Evolutionary conservation across 2,797 vertebrate species (phyloP), one percentile per base, ranked within the genome.

Genomic region (Syndactyla subalaris): DNA sequence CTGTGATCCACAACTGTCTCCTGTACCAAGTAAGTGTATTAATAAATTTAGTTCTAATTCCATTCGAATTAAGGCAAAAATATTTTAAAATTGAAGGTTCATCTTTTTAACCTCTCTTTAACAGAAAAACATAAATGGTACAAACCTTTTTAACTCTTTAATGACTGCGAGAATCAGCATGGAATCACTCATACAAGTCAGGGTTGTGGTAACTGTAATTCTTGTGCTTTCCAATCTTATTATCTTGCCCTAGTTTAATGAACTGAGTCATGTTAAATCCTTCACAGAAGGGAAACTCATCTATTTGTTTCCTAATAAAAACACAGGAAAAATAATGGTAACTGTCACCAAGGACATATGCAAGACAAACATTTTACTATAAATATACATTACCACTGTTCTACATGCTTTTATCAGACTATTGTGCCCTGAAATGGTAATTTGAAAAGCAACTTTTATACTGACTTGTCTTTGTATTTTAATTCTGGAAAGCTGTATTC

Each of bases 1-100:
- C 2, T 99, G 99, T 97, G 97, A 98, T 95, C 90, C 98, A 92
- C 98, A 98, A 7, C 51, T 97, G 26, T 96, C 98, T 41, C 97
- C 98, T 75, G 38, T 96, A 52, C 70, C 96, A 84, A 88, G 98
- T 98, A 97, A 98, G 97, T 95, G 32, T 66, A 41, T 91, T 36
- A 41, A 32, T 71, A 70, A 38, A 61, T 89, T 65, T 77, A 27
- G 13, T 67, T 85, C 45, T 86, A 86, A 46, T 73, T 52, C 72
- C 66, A 51, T 88, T 93, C 43, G 61, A 78, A 79, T 73, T 46
- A 72, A 61, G 45, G 45, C 29, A 68, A 92, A 93, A 71, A 32
- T 67, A 15, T 7, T 81, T 16, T 65, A 61, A 43, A 45, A 57
- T 8, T 72, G 67, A 55, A 34, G 9, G 17, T 82, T 63, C 38